Evolutionary conservation across 2,113 vertebrate species (phyloP).

Genomic region (Engystomops pustulosus): DNA sequence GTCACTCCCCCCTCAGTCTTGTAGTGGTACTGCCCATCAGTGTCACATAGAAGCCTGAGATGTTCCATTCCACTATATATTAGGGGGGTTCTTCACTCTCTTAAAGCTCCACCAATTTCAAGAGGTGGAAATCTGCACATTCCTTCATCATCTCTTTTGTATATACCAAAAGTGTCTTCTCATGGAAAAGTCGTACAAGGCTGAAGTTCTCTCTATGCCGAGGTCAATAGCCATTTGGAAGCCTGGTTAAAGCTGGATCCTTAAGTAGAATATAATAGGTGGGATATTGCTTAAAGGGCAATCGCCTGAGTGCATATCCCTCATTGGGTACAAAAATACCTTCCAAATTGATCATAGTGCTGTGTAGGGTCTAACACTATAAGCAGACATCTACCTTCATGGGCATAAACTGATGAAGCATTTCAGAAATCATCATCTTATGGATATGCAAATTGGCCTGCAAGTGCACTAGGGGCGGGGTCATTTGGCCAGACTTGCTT

Average conservation of each 20-base stretch:
- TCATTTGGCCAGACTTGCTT: too few species aligned
- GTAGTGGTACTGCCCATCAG: not conserved
- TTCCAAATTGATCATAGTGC: too few species aligned
- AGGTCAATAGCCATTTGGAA: not conserved
- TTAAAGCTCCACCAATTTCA: not conserved
- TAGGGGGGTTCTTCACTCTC: not conserved
- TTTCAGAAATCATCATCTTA: too few species aligned
- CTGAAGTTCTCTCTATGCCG: not conserved
- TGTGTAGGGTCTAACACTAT: too few species aligned
- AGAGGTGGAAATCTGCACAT: constrained; percentile 29
- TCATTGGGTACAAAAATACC: too few species aligned
- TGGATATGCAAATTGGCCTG: too few species aligned
- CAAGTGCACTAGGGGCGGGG: too few species aligned
- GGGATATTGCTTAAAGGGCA: too few species aligned
- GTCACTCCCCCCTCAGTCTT: not conserved
- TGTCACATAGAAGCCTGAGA: not conserved
- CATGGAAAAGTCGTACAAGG: not conserved
- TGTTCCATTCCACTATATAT: constrained; percentile 29
- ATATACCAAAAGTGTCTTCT: constrained; percentile 50
- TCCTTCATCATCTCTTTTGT: constrained; percentile 12
- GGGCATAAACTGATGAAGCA: too few species aligned
- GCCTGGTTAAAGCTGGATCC: not conserved
- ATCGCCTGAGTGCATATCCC: too few species aligned
- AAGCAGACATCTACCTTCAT: too few species aligned
- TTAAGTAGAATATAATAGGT: too few species aligned